phyloP scores from a whole-genome alignment of 2,113 vertebrate genomes.

The Passerina amoena region DNA sequence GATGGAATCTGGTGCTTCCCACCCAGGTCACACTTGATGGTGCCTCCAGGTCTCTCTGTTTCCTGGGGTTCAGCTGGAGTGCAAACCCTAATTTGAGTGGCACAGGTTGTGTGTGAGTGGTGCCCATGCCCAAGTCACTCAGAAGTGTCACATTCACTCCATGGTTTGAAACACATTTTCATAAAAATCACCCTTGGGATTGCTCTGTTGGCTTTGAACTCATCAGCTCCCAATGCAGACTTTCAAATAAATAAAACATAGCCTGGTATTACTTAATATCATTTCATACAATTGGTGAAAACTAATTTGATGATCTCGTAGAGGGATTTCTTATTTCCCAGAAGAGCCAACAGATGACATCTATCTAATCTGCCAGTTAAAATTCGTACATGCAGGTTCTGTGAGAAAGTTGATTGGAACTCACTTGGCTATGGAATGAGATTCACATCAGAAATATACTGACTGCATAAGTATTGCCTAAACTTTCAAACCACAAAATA shows the following conservation, averaged over 20 bases:
- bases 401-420: constrained; percentile 63
- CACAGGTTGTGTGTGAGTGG: not conserved
- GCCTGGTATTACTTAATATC: not conserved
- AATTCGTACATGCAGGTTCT: constrained; percentile 55
- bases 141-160: not conserved
- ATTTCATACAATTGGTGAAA: constrained; percentile 44
- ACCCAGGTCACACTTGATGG: not conserved
- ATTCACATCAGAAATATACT: constrained; percentile 68
- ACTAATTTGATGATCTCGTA: constrained; percentile 53
- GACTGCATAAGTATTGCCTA: constrained; percentile 45
- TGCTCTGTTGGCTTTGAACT: not conserved
- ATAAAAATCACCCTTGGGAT: not conserved
- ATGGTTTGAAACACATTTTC: not conserved
- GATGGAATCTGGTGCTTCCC: not conserved
- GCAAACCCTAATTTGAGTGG: not conserved
- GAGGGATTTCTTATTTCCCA: constrained; percentile 57
- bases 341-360: constrained; percentile 58
- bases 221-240: not conserved
- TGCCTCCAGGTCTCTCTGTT: not conserved
- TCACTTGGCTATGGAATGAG: constrained; percentile 66
- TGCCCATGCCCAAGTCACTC: not conserved
- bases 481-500: constrained; percentile 60
- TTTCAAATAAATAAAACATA: constrained; percentile 38
- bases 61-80: not conserved
- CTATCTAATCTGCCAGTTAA: constrained; percentile 70